phyloP scores from a whole-genome alignment of 2,888 invertebrate species.

The Scaptomyza cyrtandrae region DNA sequence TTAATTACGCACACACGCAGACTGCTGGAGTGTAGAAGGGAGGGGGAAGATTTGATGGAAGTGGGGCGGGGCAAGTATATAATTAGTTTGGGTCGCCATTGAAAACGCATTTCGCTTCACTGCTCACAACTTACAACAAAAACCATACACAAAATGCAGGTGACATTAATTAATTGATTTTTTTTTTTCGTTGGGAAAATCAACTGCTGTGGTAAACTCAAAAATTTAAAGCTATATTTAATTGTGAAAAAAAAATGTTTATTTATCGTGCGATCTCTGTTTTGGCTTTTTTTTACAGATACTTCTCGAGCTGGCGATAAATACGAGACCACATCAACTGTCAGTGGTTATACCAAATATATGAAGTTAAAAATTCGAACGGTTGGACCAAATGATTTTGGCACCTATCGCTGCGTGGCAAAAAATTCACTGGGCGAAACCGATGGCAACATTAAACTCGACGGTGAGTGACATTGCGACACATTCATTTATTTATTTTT shows the following conservation, averaged over 20 bases:
- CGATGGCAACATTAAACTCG: constrained; percentile 94
- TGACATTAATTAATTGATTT: constrained; percentile 81
- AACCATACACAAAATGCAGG: constrained; percentile 51
- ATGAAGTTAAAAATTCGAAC: constrained; percentile 95
- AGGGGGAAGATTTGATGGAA: neutral
- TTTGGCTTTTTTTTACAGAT: constrained; percentile 83
- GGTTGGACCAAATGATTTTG: constrained; percentile 92
- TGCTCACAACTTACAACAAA: constrained; percentile 38
- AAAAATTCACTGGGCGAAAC: constrained; percentile 96
- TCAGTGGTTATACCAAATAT: constrained; percentile 94
- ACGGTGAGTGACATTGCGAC: constrained; percentile 87
- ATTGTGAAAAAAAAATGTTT: constrained; percentile 1
- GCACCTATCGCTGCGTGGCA: constrained; percentile 95
- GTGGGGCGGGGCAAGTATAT: constrained; percentile 16
- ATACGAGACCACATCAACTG: constrained; percentile 92
- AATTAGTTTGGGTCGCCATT: constrained; percentile 74
- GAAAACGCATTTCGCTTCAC: constrained; percentile 60
- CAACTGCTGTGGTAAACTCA: constrained; percentile 2
- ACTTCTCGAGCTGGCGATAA: constrained; percentile 92
- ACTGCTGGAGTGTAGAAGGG: neutral
- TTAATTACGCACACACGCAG: constrained; percentile 74
- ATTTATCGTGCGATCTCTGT: constrained; percentile 1
- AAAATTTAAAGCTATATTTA: constrained; percentile 36
- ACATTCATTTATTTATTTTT: constrained; percentile 3
- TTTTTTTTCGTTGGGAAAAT: constrained; percentile 22